phyloP scores from a whole-genome alignment of 92 coral and sea anemone species.

The Paramuricea clavata region DNA sequence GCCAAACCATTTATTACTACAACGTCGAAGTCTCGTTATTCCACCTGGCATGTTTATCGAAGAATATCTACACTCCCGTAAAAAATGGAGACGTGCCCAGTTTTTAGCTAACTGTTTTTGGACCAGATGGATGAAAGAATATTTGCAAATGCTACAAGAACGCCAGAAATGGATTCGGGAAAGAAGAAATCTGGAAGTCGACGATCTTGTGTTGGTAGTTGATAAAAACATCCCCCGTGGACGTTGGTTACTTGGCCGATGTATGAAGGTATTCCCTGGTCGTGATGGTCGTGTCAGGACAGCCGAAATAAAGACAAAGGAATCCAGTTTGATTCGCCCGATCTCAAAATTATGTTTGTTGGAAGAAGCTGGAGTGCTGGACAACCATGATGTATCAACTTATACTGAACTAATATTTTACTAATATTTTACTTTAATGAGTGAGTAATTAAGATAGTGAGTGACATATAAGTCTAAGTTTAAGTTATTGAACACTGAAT shows the following conservation, averaged over 20 bases:
- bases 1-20: slow-evolving; percentile 70
- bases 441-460: neutral
- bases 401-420: neutral
- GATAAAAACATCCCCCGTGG: slow-evolving; percentile 48
- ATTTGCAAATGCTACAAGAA: slow-evolving; percentile 63
- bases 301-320: slow-evolving; percentile 63
- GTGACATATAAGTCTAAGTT: neutral
- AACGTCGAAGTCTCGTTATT: slow-evolving; percentile 62
- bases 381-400: neutral
- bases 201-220: slow-evolving; percentile 62
- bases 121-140: slow-evolving; percentile 72
- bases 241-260: slow-evolving; percentile 60
- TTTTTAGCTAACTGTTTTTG: slow-evolving; percentile 69
- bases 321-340: slow-evolving; percentile 46
- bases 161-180: slow-evolving; percentile 64
- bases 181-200: slow-evolving; percentile 49
- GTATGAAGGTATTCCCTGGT: slow-evolving; percentile 22
- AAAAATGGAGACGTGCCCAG: slow-evolving; percentile 71
- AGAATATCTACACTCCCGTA: slow-evolving; percentile 59
- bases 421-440: too few species aligned
- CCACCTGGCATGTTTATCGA: slow-evolving; percentile 71
- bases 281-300: slow-evolving; percentile 60
- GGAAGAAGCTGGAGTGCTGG: slow-evolving; percentile 66
- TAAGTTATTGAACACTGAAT: neutral
- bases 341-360: slow-evolving; percentile 68